Conservation (phyloP, 2,113 vertebrate genomes). For the Odobenus rosmarus region DNA sequence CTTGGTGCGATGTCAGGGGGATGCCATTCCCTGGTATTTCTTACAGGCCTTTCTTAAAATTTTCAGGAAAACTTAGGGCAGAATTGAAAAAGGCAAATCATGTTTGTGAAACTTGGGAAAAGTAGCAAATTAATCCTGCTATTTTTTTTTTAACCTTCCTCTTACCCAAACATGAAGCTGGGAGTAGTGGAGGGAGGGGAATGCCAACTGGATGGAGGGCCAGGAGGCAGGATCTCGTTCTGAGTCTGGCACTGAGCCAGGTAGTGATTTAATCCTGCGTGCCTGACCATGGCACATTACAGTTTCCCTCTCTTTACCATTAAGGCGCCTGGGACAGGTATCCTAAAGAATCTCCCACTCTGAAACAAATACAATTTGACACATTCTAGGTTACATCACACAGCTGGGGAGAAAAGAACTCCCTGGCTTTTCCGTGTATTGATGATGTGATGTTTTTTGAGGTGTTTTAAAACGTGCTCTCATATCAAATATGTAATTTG, state of each 20-base stretch:
- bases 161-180: neutral
- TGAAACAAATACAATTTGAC: neutral
- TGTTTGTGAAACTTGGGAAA: neutral
- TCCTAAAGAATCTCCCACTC: neutral
- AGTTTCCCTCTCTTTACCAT: neutral
- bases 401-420: neutral
- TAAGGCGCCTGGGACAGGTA: neutral
- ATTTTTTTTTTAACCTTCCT: neutral
- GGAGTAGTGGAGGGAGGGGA: neutral
- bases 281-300: neutral
- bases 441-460: neutral
- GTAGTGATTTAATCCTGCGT: accelerated
- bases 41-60: neutral
- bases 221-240: too few species aligned
- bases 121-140: neutral
- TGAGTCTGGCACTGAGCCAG: accelerated
- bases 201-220: neutral
- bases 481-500: neutral
- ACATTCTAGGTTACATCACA: neutral
- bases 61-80: neutral
- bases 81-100: neutral
- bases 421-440: neutral
- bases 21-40: neutral
- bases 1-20: accelerated
- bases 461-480: neutral